Evolutionary conservation across 2,797 vertebrate species (phyloP).

Genomic region (Pseudochirops corinnae): DNA sequence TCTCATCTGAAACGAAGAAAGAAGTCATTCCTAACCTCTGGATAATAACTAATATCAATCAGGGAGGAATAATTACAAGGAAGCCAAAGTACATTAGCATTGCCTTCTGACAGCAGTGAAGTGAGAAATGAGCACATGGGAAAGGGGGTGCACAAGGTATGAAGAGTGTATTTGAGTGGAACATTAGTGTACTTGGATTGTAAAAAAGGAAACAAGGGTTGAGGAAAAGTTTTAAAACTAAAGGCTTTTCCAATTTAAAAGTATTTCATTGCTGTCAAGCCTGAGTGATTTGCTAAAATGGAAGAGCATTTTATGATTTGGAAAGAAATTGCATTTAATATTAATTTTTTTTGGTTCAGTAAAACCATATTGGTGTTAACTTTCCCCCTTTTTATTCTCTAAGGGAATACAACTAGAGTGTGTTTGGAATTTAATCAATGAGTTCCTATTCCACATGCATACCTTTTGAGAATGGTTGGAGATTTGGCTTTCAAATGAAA

Average conservation of each 20-base stretch:
- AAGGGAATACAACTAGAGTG: constrained; percentile 11
- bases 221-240: constrained; percentile 67
- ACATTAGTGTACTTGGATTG: constrained; percentile 58
- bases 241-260: constrained; percentile 68
- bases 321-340: constrained; percentile 66
- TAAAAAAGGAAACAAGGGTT: constrained; percentile 71
- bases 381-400: constrained; percentile 60
- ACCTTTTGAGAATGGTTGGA: constrained; percentile 53
- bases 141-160: constrained; percentile 59
- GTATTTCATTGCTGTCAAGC: constrained; percentile 62
- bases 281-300: constrained; percentile 63
- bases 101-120: constrained; percentile 78
- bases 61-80: constrained; percentile 80
- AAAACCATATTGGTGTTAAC: constrained; percentile 54
- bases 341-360: constrained; percentile 17
- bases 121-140: constrained; percentile 80
- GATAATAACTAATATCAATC: constrained; percentile 79
- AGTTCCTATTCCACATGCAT: not conserved
- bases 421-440: constrained; percentile 57
- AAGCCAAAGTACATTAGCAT: constrained; percentile 76
- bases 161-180: constrained; percentile 78
- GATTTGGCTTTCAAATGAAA: constrained; percentile 47
- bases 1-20: constrained; percentile 77
- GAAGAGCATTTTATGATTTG: constrained; percentile 36
- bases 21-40: constrained; percentile 68